These are phyloP conservation scores for Phytoseiulus persimilis DNA, from an alignment of 2,888 invertebrate genomes.

Conservation along the genomic window DNA sequence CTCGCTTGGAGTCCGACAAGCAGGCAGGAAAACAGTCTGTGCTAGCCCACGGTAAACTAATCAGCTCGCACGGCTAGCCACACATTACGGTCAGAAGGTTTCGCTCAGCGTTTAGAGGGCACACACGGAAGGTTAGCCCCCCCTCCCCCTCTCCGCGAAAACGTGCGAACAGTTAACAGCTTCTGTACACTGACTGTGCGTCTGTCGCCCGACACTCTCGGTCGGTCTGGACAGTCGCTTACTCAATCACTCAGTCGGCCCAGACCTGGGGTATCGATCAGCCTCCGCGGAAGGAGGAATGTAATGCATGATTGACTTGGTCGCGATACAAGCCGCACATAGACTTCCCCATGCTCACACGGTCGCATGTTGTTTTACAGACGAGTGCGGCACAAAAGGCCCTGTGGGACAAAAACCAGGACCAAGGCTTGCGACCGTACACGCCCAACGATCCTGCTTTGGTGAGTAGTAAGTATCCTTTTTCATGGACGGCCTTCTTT, in stretches of 20 bases:
- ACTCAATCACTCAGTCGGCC: not conserved
- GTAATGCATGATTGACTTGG: not conserved
- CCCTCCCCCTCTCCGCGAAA: too few species aligned
- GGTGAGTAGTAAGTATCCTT: slow-evolving; percentile 11
- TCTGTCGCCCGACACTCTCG: not conserved
- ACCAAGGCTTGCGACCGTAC: slow-evolving; percentile 34
- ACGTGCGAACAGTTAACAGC: not conserved
- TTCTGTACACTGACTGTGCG: not conserved
- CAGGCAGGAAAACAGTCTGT: not conserved
- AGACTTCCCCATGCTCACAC: not conserved
- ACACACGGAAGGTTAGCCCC: not conserved
- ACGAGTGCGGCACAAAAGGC: slow-evolving; percentile 36
- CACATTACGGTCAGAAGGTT: not conserved
- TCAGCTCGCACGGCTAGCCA: not conserved
- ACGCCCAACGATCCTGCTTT: slow-evolving; percentile 34
- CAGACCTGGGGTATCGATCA: not conserved
- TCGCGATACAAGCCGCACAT: not conserved
- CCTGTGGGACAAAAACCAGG: slow-evolving; percentile 29
- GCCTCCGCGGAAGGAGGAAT: not conserved
- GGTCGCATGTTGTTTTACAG: not conserved
- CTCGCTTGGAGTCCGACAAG: not conserved
- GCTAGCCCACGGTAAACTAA: not conserved
- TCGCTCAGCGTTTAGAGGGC: not conserved
- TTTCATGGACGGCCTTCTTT: not conserved
- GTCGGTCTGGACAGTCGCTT: not conserved